Base-by-base conservation (phyloP, 2,797 vertebrate species). In the Coendou prehensilis region DNA sequence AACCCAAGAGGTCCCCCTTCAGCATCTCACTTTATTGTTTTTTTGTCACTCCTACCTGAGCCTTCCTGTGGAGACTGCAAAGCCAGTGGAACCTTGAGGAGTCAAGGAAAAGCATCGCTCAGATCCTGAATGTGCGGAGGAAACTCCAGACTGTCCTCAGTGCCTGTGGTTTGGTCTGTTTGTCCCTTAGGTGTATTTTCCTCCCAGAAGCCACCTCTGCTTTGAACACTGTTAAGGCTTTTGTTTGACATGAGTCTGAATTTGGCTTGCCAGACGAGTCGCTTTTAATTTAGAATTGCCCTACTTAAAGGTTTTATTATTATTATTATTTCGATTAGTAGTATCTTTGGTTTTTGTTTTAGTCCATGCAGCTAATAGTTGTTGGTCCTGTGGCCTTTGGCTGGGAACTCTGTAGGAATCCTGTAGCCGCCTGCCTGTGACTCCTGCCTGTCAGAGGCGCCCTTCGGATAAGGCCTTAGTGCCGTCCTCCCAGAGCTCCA, bases 251-350 rank as follows among this genome's bases (percentile, higher is more conserved):
- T 63, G 57, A 89, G 52, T 67, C 28, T 56, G 85, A 80, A 54
- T 76, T 89, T 92, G 79, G 28, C 57, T 63, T 69, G 47, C 50
- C 18, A 75, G 86, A 33, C 22, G 76, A 28, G 22, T 41, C n/a
- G 45, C 50, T 93, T 93, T 94, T 87, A 67, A 23, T 75, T 91
- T 87, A 71, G 50, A 89, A 82, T 82, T 52, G 0, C 28, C 41
- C 7, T 61, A 56, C 73, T 90, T 73, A 75, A 54, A 83, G 45
- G 4, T 59, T 89, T 94, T 67, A 22, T 69, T 28, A 26, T 73
- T 28, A 26, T 73, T 76, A 54, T 73, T 82, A 67, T 78, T 82
- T 50, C 59, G 73, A 86, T 91, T 79, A 75, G 54, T 78, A 7
- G 14, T 59, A 3, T 56, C 13, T 20, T 63, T 83, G 1, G 20